phyloP scores from a whole-genome alignment of 1,140 invertebrate species.

The Zaprionus taronus region DNA sequence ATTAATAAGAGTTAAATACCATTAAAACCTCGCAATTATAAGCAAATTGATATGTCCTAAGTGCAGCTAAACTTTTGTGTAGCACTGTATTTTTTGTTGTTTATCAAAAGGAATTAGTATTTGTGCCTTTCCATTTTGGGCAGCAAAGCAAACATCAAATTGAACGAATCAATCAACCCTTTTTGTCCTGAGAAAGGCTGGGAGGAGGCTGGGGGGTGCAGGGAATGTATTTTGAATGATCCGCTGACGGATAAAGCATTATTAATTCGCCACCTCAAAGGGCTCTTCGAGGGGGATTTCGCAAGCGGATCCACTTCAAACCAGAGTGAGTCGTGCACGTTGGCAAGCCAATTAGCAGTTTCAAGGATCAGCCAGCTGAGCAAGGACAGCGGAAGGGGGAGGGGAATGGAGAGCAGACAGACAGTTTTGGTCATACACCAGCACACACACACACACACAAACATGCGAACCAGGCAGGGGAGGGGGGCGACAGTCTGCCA shows the following conservation, averaged over 20 bases:
- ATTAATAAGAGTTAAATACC: background rate
- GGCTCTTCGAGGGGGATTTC: conserved; percentile 3
- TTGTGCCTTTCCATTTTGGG: background rate
- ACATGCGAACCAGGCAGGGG: background rate
- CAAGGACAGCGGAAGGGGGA: background rate
- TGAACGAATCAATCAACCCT: conserved; percentile 4
- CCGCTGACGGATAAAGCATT: conserved; percentile 10
- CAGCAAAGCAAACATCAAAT: background rate
- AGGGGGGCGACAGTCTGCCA: conserved; percentile 8
- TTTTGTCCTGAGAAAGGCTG: background rate
- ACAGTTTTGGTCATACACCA: conserved; percentile 42
- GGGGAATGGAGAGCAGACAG: background rate
- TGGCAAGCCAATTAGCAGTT: conserved; percentile 50
- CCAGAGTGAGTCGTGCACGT: conserved; percentile 26
- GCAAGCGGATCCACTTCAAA: background rate
- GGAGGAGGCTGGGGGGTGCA: background rate
- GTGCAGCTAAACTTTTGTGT: background rate
- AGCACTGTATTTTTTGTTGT: background rate
- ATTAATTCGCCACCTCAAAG: conserved; percentile 1
- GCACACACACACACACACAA: conserved; percentile 1
- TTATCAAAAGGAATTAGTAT: background rate
- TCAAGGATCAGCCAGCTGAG: conserved; percentile 26
- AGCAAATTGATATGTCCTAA: background rate
- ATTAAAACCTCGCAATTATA: background rate
- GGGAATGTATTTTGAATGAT: conserved; percentile 1